Conservation (phyloP, 1,140 invertebrate genomes). For the Aphelenchoides besseyi region DNA sequence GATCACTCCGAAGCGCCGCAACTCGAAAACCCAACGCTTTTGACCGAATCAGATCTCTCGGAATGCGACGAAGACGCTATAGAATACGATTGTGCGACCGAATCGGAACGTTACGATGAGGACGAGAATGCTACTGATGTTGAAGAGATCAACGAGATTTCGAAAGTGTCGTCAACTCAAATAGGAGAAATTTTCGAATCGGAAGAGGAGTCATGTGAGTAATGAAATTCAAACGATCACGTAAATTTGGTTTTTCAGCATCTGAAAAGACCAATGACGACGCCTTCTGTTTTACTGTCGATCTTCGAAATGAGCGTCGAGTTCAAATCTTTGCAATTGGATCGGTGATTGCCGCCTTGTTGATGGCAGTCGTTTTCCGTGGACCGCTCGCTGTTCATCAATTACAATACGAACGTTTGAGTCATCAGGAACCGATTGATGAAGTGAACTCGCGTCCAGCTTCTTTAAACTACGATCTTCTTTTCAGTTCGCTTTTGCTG, state of each 20-base stretch:
- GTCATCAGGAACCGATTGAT: neutral
- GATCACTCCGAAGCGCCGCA: neutral
- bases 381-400: neutral
- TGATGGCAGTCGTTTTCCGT: neutral
- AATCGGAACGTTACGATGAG: conserved; percentile 9
- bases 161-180: neutral
- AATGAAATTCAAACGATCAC: neutral
- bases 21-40: neutral
- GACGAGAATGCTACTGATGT: neutral
- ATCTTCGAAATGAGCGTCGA: conserved; percentile 3
- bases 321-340: conserved; percentile 8
- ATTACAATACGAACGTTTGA: neutral
- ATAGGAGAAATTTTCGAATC: neutral
- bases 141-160: neutral
- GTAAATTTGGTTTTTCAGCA: neutral
- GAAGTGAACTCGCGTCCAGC: neutral
- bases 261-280: conserved; percentile 1
- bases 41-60: neutral
- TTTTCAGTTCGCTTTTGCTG: conserved; percentile 3
- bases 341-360: neutral
- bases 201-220: neutral
- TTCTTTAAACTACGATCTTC: neutral
- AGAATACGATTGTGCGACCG: neutral
- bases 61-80: neutral
- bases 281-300: neutral